Percentiles rank a stretch among this genome's conserved stretches.
These are phyloP conservation scores for Orussus abietinus DNA, from an alignment of 1,140 invertebrate species.

Conservation along the genomic window DNA sequence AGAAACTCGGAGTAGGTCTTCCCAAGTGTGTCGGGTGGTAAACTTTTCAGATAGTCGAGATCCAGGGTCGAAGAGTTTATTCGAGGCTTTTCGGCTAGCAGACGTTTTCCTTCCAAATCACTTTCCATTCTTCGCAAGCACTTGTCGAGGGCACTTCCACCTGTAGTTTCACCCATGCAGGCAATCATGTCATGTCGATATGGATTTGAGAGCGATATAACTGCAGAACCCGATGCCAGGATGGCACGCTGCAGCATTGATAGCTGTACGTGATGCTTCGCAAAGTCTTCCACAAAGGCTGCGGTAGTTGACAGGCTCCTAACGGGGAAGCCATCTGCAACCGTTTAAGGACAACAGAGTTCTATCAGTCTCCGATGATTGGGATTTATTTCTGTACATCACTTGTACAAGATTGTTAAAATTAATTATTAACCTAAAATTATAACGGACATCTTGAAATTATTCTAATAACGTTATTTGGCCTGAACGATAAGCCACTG, in stretches of 20 bases:
- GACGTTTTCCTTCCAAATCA: conserved; percentile 65
- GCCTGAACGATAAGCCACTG: conserved; percentile 8
- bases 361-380: conserved; percentile 18
- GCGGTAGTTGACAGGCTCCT: conserved; percentile 21
- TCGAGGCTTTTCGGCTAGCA: conserved; percentile 75
- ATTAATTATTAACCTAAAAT: background rate
- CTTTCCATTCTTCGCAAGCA: conserved; percentile 66
- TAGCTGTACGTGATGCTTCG: conserved; percentile 67
- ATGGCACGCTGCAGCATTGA: conserved; percentile 70
- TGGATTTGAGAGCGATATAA: conserved; percentile 71
- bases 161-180: conserved; percentile 86
- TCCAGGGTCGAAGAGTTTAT: conserved; percentile 84
- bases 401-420: conserved; percentile 19
- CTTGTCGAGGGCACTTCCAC: conserved; percentile 63
- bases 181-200: conserved; percentile 87
- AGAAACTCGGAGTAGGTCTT: conserved; percentile 82
- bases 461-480: conserved; percentile 9
- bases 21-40: conserved; percentile 81
- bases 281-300: conserved; percentile 52
- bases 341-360: conserved; percentile 25
- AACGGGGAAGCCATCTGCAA: conserved; percentile 29
- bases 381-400: conserved; percentile 31
- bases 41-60: conserved; percentile 63
- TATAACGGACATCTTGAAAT: conserved; percentile 7
- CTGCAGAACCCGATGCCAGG: conserved; percentile 75